These are phyloP conservation scores for Megaustenia siamemsis DNA, from an alignment of 2,888 invertebrate species.

Conservation along the genomic window DNA sequence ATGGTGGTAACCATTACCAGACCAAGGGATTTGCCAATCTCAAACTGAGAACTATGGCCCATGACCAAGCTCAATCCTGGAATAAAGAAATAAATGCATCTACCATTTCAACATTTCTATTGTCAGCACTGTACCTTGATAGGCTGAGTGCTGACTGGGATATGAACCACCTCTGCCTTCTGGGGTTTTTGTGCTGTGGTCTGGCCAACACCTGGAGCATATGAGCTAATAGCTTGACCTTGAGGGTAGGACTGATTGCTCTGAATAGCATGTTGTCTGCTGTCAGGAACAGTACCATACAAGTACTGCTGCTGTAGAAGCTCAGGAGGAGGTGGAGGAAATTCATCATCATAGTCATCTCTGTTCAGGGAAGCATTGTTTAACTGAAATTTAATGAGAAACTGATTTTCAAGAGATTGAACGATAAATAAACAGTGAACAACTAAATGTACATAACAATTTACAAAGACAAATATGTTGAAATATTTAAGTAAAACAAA, in stretches of 20 bases:
- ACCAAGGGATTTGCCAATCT: no score
- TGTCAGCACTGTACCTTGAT: constrained; percentile 67
- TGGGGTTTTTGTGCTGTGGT: constrained; percentile 65
- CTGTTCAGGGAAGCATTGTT: constrained; percentile 64
- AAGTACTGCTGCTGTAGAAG: constrained; percentile 74
- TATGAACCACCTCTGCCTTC: constrained; percentile 63
- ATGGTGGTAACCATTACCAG: no score
- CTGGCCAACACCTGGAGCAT: constrained; percentile 70
- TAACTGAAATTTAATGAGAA: constrained; percentile 59
- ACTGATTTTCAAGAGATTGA: not conserved
- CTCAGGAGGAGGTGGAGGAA: constrained; percentile 74
- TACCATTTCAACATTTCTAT: no score
- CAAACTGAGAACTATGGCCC: no score
- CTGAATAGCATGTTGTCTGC: constrained; percentile 68
- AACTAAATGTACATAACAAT: no score
- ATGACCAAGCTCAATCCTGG: no score
- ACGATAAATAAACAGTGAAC: not conserved
- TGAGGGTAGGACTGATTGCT: constrained; percentile 63
- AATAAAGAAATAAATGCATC: no score
- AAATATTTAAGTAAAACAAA: no score
- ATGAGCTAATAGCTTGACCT: constrained; percentile 63
- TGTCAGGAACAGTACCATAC: constrained; percentile 73
- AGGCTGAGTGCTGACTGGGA: constrained; percentile 69
- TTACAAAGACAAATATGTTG: no score
- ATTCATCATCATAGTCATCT: constrained; percentile 58